phyloP scores from a whole-genome alignment of 1,140 invertebrate species.

The Zaprionus gabonicus region DNA sequence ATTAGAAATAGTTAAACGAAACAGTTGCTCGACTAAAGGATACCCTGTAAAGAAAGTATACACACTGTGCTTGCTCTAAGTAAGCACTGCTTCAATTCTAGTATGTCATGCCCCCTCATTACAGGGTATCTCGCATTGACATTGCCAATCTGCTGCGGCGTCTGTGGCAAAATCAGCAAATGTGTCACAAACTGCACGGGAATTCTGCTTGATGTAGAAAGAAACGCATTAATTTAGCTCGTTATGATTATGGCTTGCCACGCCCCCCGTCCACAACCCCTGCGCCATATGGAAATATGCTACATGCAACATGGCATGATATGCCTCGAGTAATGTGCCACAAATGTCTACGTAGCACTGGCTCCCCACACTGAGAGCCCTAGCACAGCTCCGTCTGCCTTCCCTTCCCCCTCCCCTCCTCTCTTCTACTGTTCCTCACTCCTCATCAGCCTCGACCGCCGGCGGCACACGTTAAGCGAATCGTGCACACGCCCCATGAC shows the following conservation, averaged over 20 bases:
- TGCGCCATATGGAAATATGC: conserved; percentile 70
- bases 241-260: conserved; percentile 78
- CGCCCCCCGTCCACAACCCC: conserved; percentile 48
- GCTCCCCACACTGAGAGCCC: conserved; percentile 5
- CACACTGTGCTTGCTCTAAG: too few species aligned
- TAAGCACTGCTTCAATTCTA: too few species aligned
- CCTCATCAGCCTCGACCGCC: conserved; percentile 54
- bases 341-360: conserved; percentile 52
- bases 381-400: background rate
- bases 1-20: conserved; percentile 42
- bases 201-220: conserved; percentile 82
- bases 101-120: background rate
- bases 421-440: background rate
- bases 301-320: conserved; percentile 8
- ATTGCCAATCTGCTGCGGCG: conserved; percentile 1
- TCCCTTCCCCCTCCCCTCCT: background rate
- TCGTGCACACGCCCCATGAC: conserved; percentile 83
- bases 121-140: conserved; percentile 29
- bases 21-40: background rate
- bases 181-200: conserved; percentile 77
- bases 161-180: conserved; percentile 70
- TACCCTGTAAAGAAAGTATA: background rate
- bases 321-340: conserved; percentile 76
- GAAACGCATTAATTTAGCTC: conserved; percentile 83
- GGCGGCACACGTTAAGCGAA: conserved; percentile 80